Evolutionary conservation across 2,113 vertebrate genomes (phyloP), one percentile per base, ranked within the genome.

Genomic region (Sula dactylatra): DNA sequence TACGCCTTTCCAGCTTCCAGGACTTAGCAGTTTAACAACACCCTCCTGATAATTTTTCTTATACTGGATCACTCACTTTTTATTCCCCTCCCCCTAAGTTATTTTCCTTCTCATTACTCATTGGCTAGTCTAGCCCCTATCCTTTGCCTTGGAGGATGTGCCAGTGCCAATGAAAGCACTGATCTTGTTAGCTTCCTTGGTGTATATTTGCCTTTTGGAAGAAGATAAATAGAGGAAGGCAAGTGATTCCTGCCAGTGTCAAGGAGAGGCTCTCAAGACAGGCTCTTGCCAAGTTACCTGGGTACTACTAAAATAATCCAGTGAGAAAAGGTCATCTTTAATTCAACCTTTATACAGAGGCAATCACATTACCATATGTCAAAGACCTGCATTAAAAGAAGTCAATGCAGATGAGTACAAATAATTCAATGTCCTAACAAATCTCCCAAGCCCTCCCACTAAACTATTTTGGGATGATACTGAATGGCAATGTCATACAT

Each of bases 191-290:
- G 67, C 42, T 40, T 62, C 64, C 50, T 78, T 82, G 84, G 88
- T 66, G 61, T 32, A 34, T 56, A 59, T 64, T 78, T 78, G 49
- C 36, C 72, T 94, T 83, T 59, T 65, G 56, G 40, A 82, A 82
- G 44, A 67, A 82, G 61, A 90, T 36, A 88, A 95, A 96, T 47
- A 87, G 79, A 78, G 58, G 56, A 94, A 94, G 64, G 76, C 80
- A 84, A 61, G 21, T 76, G 83, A 82, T 71, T 67, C 56, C 83
- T 94, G 69, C 58, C 73, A 86, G 31, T 78, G 65, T 92, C 92
- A 89, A 92, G 90, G 77, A 88, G 47, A 88, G 20, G 64, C 15
- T 94, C 82, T 77, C 64, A 40, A 44, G 76, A 87, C 50, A 92
- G 50, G 59, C 64, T 83, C 64, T 77, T 88, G 65, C 66, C 86